Evolutionary conservation across 2,113 vertebrate species (phyloP), one percentile per base, ranked within the genome.

Genomic region (Anser brachyrhynchus): DNA sequence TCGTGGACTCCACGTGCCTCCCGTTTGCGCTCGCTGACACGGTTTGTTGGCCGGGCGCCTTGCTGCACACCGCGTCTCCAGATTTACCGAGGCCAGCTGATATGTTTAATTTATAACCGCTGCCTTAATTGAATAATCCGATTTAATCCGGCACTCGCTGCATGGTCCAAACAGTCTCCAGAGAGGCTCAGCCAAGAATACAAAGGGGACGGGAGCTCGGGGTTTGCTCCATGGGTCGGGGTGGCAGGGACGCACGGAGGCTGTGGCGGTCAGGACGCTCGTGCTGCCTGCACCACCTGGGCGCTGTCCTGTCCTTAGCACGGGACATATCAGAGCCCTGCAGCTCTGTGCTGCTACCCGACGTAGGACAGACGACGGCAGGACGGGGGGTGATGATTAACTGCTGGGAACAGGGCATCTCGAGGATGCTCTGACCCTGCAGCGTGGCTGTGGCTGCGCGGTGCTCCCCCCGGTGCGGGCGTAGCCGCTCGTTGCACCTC

Each of bases 41-140:
- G 3, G 31, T 62, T 64, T 61, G 65, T 29, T 61, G 51, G 71
- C 62, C 15, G 9, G 54, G 43, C 31, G 31, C 29, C n/a, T 49
- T 14, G 74, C 88, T 51, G 23, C 69, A 8, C 17, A 0, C 59
- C 52, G 1, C 29, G 16, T 52, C 62, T 54, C 55, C 3, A 35
- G 43, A 28, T 43, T 23, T 23, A 37, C 71, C 0, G 0, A 51
- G 58, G 65, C 35, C 13, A 10, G 67, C 65, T 28, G 76, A 49
- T 77, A 28, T 14, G 70, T 79, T 94, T 96, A 55, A 93, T 96
- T 87, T 82, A 79, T 79, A 93, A 90, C 87, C 17, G 7, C 74
- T 39, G 61, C 90, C 71, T 49, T 95, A 95, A 96, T 90, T 79
- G 85, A 85, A 79, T 94, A 84, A 95, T 95, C 74, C 5, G 70